Base-by-base conservation (phyloP, 2,888 invertebrate species). In the Drosophila pseudotalamancana region DNA sequence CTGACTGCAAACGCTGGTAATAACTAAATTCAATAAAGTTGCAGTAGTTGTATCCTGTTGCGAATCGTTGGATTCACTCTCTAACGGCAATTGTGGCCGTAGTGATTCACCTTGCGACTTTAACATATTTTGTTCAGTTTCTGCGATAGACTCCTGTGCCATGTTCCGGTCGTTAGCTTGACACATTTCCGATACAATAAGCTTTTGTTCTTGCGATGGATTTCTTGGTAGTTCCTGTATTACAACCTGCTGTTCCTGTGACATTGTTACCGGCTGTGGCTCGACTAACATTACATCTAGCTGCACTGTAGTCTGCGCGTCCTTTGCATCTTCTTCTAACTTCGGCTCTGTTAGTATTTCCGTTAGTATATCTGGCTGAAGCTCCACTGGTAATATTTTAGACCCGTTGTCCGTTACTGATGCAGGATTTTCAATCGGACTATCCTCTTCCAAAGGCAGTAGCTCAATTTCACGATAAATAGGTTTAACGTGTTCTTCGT, bases 1-100 rank as follows among this genome's bases (percentile, higher is more conserved):
- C 27, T 89, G 84, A 21, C 88, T 88, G 43, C 76, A 85, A 51
- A 89, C 83, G 34, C 34, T 84, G 4, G 88, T 77, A 46, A 89
- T 89, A 39, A 89, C 65, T 48, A 89, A 72, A 55, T 48, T 67
- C 6, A 70, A 70, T n/a, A 18, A 18, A 9, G 63, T 29, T 21
- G 18, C 46, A 6, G 6, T 23, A 1, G 23, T 14, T 12, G 48
- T 1, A 5, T 27, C 11, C 27, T 11, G 6, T 5, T 66, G 27
- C 8, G 48, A 8, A 4, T 43, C 70, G n/a, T 21, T 14, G 25
- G n/a, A n/a, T 14, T 19, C 19, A 18, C 4, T 37, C 40, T 37
- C 21, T 6, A 18, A 9, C 3, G 14, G 31, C 6, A 14, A 16
- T 8, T 18, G 35, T 19, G 6, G n/a, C 11, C 19, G 19, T 21